Evolutionary conservation across 2,113 vertebrate genomes (phyloP).

Genomic region (Vidua chalybeata): DNA sequence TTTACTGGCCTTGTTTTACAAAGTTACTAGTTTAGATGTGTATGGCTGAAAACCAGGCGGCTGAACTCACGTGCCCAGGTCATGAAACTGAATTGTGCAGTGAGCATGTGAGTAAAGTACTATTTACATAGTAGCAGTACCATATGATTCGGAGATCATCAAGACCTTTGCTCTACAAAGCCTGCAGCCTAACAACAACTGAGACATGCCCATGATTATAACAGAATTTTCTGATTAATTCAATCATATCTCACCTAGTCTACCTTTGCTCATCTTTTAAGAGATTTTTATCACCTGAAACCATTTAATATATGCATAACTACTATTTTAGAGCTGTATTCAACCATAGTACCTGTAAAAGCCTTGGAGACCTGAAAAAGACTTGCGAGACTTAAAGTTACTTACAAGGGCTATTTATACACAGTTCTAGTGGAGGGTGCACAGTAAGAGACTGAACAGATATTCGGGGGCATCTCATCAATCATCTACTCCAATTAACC

Average conservation of each 20-base stretch:
- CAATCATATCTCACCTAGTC: neutral
- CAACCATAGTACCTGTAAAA: neutral
- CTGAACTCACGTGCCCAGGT: fast-evolving
- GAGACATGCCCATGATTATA: neutral
- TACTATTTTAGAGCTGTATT: neutral
- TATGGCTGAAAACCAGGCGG: neutral
- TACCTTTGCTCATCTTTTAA: neutral
- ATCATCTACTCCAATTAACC: neutral
- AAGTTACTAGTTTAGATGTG: neutral
- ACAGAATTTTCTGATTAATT: neutral
- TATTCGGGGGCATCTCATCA: neutral
- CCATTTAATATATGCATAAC: neutral
- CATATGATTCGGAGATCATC: neutral
- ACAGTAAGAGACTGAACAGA: fast-evolving
- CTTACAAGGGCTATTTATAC: neutral
- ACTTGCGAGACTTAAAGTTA: neutral
- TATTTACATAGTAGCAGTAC: neutral
- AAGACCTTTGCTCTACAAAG: slow-evolving; percentile 14
- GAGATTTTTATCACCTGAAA: neutral
- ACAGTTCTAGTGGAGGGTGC: neutral
- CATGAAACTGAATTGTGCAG: neutral
- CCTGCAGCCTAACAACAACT: neutral
- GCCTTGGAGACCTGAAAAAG: neutral
- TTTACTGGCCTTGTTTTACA: neutral
- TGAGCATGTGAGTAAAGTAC: neutral